Base-by-base conservation (phyloP, 2,888 invertebrate species). In the Smittia aterrima region DNA sequence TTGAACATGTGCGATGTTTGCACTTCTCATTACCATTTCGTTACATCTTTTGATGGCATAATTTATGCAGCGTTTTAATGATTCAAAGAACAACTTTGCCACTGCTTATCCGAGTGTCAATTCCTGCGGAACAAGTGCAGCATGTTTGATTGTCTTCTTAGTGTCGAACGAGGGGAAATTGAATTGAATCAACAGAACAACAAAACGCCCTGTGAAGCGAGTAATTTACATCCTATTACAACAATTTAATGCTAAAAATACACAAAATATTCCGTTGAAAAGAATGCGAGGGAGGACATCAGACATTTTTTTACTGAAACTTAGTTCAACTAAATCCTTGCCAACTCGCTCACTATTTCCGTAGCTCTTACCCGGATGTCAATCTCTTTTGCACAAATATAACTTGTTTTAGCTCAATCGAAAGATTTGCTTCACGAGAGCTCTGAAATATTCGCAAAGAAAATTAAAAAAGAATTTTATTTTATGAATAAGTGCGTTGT, bases 1-100 rank as follows among this genome's bases (percentile, higher is more conserved):
- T 70, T 70, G 68, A 70, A 47, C 68, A 70, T 47, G n/a, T 70
- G 68, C 20, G 16, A 16, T 70, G 40, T 70, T 70, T 70, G 25
- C 24, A 53, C 53, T 24, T 16, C 25, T 70, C 25, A 70, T 70
- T 70, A 47, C 38, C 22, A 70, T 53, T 16, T 70, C 25, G 58
- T 70, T 20, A 53, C 22, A 47, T 70, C 22, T 53, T 41, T 53
- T 20, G 22, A 20, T 41, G 11, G 1, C 0, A 6, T 58, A 58
- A 58, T 58, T 18, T 22, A 18, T 58, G 18, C 22, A 22, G 58
- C 58, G 3, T 58, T 58, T 58, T 58, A 58, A 58, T 58, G 58
- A 58, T 58, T 58, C 58, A 58, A 58, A 58, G 58, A 47, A n/a
- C 7, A 38, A 38, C n/a, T n/a, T n/a, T n/a, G n/a, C n/a, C n/a